These are phyloP conservation scores for Parnassius orleans DNA, from an alignment of 2,888 invertebrate genomes.

Conservation along the genomic window DNA sequence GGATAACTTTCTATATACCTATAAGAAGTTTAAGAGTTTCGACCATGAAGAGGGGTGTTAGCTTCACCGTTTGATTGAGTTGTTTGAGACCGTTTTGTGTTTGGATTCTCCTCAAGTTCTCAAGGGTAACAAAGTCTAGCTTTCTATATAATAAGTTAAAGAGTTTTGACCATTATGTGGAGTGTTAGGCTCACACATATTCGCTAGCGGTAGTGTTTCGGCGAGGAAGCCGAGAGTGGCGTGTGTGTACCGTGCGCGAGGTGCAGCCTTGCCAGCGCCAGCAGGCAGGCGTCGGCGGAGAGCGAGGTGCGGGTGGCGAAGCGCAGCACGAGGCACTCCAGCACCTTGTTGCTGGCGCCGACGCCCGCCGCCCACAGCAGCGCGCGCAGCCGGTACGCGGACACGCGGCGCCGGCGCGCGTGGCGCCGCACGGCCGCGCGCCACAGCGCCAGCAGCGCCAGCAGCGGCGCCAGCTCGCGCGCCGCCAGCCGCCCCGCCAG, in stretches of 20 bases:
- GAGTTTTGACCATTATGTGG: no score
- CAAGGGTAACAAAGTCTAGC: no score
- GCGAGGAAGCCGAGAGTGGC: no score
- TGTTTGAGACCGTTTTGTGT: no score
- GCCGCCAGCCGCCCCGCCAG: constrained; percentile 83
- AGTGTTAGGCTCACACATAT: no score
- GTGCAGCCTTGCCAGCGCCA: constrained; percentile 43
- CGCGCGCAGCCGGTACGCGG: constrained; percentile 80
- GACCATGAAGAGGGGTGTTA: no score
- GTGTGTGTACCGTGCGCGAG: constrained; percentile 54
- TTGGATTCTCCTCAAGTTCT: no score
- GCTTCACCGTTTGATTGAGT: no score
- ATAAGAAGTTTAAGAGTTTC: no score
- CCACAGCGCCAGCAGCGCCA: constrained; percentile 78
- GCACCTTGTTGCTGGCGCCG: constrained; percentile 86
- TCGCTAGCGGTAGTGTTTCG: no score
- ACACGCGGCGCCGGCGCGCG: constrained; percentile 30
- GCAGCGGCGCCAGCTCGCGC: constrained; percentile 82
- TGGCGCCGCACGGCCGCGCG: constrained; percentile 31
- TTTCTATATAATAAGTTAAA: no score
- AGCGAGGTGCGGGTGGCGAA: constrained; percentile 73
- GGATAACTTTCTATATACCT: no score
- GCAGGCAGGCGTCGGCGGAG: constrained; percentile 26
- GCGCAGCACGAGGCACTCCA: constrained; percentile 85
- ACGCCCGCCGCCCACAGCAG: constrained; percentile 84